Base-by-base conservation (phyloP, 92 coral and sea anemone genomes). In the Epizoanthus stellaris region DNA sequence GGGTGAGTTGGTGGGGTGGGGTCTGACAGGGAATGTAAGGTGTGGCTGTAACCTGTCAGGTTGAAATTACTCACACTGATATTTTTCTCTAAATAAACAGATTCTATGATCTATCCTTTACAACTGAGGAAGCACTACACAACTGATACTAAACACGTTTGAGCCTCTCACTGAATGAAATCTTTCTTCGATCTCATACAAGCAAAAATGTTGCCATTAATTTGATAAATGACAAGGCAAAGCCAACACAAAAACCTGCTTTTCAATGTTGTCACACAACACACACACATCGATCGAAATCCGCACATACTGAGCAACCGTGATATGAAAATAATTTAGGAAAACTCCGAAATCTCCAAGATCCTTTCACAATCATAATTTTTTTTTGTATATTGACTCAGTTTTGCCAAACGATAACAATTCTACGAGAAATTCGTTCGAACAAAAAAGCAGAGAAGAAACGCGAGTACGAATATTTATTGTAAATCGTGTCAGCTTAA, bases 231-330 rank as follows among this genome's bases (percentile, higher is more conserved):
- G 15, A 3, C 20, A 43, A 43, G 2, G 15, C 59, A 47, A 72
- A 57, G 59, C 59, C 36, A 71, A 14, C 52, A 71, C 25, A 1
- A 71, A 42, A 11, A 30, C 34, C 34, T 2, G 19, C 7, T 43
- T 6, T 72, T 20, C 57, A 70, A 43, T 23, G 23, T 19, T 75
- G 80, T 75, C 80, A 75, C 80, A 75, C 80, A 75, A 75, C 64
- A 36, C 80, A 23, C 47, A 30, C 64, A 49, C 39, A 20, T 10
- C 20, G 73, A 38, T 19, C 16, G 8, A 68, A 69, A 14, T 16
- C 16, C 16, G 0, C 13, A 25, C 63, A 75, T 19, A 57, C 38
- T 72, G 45, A 75, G 45, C 67, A 20, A 64, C 15, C n/a, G 34
- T 8, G 56, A 49, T 8, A 13, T 6, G 52, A 38, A 68, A 68